These are phyloP conservation scores for Haliclona indistincta DNA, from an alignment of 37 sponge, comb jelly and placozoan genomes.

Conservation along the genomic window DNA sequence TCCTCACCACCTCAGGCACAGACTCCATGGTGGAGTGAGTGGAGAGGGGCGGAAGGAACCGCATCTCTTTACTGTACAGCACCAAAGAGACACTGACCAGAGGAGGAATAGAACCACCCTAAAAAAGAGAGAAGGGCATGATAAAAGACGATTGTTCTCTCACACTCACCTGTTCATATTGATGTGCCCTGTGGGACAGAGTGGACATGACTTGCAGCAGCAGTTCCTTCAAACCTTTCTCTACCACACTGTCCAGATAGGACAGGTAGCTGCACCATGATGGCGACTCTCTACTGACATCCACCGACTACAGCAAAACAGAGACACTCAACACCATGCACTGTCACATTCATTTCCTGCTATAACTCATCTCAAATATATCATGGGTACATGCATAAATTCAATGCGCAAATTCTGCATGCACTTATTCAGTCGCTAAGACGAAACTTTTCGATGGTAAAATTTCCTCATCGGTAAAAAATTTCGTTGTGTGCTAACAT, in stretches of 20 bases:
- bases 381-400: too few relatives aligned
- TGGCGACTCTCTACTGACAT: constrained; percentile 70
- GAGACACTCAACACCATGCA: not conserved
- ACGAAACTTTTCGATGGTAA: too few relatives aligned
- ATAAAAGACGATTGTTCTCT: not conserved
- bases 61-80: constrained; percentile 42
- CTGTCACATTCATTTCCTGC: too few relatives aligned
- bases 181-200: constrained; percentile 42
- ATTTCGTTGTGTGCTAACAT: too few relatives aligned
- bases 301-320: constrained; percentile 4
- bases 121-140: not conserved
- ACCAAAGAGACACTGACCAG: constrained; percentile 68
- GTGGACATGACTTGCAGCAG: constrained; percentile 46
- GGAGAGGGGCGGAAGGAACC: constrained; percentile 65
- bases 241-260: constrained; percentile 51
- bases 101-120: constrained; percentile 64
- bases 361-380: too few relatives aligned
- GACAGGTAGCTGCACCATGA: constrained; percentile 68
- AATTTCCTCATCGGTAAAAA: too few relatives aligned
- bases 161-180: constrained; percentile 60
- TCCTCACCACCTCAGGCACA: constrained; percentile 54
- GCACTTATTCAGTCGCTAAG: too few relatives aligned
- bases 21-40: constrained; percentile 29
- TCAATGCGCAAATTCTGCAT: too few relatives aligned
- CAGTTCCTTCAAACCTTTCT: constrained; percentile 48